These are phyloP conservation scores for Bradynema listronoti DNA, from an alignment of 1,140 invertebrate species.

Conservation along the genomic window DNA sequence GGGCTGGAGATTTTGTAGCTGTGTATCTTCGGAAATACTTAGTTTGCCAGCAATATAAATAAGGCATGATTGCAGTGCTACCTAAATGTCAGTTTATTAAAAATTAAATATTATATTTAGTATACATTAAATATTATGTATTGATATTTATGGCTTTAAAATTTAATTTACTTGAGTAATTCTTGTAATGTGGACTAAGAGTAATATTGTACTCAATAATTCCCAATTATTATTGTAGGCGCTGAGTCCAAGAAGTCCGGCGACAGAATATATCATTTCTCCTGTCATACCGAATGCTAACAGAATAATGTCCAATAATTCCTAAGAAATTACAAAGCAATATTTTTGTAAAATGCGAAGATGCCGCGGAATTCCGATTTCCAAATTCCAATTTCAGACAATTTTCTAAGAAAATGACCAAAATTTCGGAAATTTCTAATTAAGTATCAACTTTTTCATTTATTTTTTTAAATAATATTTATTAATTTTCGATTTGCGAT, in stretches of 20 bases:
- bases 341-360: no score
- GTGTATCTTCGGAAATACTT: constrained; percentile 37
- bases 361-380: no score
- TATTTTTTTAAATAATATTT: no score
- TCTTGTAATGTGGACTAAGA: constrained; percentile 51
- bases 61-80: constrained; percentile 50
- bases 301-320: constrained; percentile 52
- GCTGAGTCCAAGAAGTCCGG: constrained; percentile 49
- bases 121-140: no score
- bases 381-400: no score
- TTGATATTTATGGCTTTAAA: no score
- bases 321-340: constrained; percentile 25
- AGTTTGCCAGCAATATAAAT: constrained; percentile 54
- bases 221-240: constrained; percentile 49
- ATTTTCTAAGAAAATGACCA: no score
- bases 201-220: constrained; percentile 37
- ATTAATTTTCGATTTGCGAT: no score
- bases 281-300: constrained; percentile 49
- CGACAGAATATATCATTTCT: constrained; percentile 54
- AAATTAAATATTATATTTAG: no score
- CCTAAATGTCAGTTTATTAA: no score
- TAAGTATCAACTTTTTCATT: no score
- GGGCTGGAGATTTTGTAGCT: constrained; percentile 42
- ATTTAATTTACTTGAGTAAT: constrained; percentile 41
- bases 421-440: no score